Percentiles rank a stretch among this genome's conserved stretches.
Evolutionary conservation across 2,797 vertebrate genomes (phyloP).

Genomic region (Mormyrops boulengeri): DNA sequence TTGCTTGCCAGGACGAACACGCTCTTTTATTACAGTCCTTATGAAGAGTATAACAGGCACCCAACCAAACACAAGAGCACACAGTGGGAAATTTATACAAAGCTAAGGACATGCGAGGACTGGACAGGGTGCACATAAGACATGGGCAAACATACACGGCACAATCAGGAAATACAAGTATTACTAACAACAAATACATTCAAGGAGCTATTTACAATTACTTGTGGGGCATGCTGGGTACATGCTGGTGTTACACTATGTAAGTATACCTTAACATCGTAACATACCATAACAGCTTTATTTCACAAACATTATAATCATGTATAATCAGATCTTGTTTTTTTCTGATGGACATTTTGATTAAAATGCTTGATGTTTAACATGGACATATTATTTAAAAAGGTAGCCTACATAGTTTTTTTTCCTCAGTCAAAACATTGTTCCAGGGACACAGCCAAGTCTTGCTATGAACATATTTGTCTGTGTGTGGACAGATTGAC

Average conservation of each 20-base stretch:
- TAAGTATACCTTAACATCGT: not conserved
- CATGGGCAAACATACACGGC: not conserved
- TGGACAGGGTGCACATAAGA: not conserved
- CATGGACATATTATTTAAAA: not conserved
- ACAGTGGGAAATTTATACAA: not conserved
- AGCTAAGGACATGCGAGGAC: not conserved
- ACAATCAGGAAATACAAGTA: not conserved
- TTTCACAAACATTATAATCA: not conserved
- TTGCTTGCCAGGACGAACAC: too few species aligned
- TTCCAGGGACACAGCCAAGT: not conserved
- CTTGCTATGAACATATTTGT: not conserved
- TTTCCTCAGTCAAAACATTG: not conserved
- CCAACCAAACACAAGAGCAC: too few species aligned
- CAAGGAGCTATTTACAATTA: not conserved
- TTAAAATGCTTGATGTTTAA: not conserved
- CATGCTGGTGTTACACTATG: not conserved
- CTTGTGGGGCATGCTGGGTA: not conserved
- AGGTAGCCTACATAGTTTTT: not conserved
- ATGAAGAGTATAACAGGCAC: too few species aligned
- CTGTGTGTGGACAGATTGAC: not conserved
- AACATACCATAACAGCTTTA: not conserved
- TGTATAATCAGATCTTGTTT: not conserved
- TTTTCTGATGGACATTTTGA: not conserved
- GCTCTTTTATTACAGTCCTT: too few species aligned
- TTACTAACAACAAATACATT: not conserved